phyloP scores from a whole-genome alignment of 2,797 vertebrate species.

The Margarornis squamiger region DNA sequence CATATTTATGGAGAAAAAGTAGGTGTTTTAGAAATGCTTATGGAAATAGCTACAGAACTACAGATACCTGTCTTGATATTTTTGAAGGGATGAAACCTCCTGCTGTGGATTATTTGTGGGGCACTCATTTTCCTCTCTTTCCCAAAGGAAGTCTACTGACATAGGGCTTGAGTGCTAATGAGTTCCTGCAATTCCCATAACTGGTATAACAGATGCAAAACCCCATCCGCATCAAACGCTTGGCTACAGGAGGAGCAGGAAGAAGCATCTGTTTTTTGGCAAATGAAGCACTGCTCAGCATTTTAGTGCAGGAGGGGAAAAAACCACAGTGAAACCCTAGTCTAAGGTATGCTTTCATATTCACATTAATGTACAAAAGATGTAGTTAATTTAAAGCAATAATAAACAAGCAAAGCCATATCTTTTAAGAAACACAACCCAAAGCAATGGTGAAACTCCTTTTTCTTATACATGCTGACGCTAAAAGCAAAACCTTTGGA shows the following conservation, averaged over 20 bases:
- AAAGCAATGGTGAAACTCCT: not conserved
- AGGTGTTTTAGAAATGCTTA: not conserved
- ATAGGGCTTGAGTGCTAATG: conserved; percentile 35
- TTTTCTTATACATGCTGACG: not conserved
- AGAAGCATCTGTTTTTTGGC: conserved; percentile 36
- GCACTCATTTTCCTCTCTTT: conserved; percentile 16
- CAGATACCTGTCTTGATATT: not conserved
- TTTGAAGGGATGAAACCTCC: not conserved
- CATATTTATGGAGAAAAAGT: not conserved
- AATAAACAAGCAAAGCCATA: not conserved
- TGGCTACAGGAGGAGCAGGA: not conserved
- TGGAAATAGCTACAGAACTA: not conserved
- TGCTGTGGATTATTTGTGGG: conserved; percentile 27
- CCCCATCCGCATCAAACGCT: not conserved
- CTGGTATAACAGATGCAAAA: conserved; percentile 49
- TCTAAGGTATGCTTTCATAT: not conserved
- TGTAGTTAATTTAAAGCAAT: not conserved
- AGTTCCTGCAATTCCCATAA: conserved; percentile 55
- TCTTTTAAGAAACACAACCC: not conserved
- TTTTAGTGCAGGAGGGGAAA: not conserved
- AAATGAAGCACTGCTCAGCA: conserved; percentile 29
- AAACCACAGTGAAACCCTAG: not conserved
- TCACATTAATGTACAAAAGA: not conserved
- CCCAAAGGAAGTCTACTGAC: conserved; percentile 5
- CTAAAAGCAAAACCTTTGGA: not conserved